phyloP scores from a whole-genome alignment of 2,797 vertebrate species.

The Mionectes olivaceus region DNA sequence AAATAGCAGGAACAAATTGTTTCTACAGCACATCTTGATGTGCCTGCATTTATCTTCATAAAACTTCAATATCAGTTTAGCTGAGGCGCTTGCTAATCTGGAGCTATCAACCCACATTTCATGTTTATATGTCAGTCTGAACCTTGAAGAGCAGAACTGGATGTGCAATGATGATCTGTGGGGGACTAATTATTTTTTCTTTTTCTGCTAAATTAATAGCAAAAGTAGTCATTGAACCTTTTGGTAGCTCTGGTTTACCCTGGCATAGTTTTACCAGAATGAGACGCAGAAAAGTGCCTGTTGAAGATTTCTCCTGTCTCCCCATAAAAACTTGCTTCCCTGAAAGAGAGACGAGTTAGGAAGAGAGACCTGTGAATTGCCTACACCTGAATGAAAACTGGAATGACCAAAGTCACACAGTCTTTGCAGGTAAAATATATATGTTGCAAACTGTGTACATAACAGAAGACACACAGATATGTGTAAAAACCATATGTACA shows the following conservation, averaged over 20 bases:
- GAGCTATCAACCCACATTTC: background rate
- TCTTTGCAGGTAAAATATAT: background rate
- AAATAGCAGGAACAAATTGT: background rate
- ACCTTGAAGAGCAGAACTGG: background rate
- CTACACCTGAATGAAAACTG: background rate
- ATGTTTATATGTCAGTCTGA: background rate
- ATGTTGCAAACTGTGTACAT: fast-evolving
- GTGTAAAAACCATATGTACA: background rate
- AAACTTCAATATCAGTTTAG: background rate
- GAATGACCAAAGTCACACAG: background rate
- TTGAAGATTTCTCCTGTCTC: background rate
- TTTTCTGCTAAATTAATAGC: background rate
- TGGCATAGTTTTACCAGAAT: background rate
- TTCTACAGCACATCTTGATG: too few species aligned
- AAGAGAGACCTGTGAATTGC: background rate
- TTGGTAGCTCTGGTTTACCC: background rate
- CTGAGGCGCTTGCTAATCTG: background rate
- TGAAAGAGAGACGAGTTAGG: background rate
- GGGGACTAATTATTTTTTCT: background rate
- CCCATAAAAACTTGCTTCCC: background rate
- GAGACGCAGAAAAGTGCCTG: background rate
- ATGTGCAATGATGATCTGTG: background rate
- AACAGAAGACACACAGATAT: background rate
- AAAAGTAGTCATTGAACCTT: background rate
- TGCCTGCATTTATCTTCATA: background rate